A percentile compares a stretch with the other conserved stretches of the same genome.
These are phyloP conservation scores for Epinotia nisella DNA, from an alignment of 2,888 invertebrate genomes.

Conservation along the genomic window DNA sequence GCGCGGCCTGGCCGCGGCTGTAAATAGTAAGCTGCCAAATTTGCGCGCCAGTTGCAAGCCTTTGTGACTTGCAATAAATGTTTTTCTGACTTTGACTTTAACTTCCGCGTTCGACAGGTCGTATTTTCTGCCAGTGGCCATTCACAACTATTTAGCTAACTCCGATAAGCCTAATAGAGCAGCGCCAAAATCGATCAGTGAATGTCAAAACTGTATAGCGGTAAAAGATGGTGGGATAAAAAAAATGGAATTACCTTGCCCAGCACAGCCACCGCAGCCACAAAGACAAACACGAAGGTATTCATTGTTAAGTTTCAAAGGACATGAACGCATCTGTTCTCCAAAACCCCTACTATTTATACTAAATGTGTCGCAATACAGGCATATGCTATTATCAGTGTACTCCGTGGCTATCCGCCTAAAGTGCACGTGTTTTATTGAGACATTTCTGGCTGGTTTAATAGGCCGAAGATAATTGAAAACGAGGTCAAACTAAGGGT, in stretches of 20 bases:
- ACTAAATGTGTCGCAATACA: constrained; percentile 50
- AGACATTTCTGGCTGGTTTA: constrained; percentile 14
- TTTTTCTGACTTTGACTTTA: too few relatives aligned
- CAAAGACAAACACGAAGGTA: constrained; percentile 52
- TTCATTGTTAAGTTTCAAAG: constrained; percentile 53
- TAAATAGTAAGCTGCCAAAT: too few relatives aligned
- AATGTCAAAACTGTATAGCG: too few relatives aligned
- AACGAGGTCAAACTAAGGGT: constrained; percentile 17
- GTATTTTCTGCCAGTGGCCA: too few relatives aligned
- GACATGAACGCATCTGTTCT: constrained; percentile 6
- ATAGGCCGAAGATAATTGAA: constrained; percentile 12
- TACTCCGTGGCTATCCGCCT: constrained; percentile 21
- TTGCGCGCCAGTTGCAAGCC: too few relatives aligned
- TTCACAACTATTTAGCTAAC: too few relatives aligned
- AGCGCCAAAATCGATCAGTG: too few relatives aligned
- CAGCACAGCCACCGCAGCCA: constrained; percentile 53
- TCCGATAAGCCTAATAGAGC: too few relatives aligned
- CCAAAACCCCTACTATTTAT: constrained; percentile 36
- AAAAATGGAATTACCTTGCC: constrained; percentile 55
- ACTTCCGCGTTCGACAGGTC: too few relatives aligned
- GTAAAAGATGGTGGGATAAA: not conserved
- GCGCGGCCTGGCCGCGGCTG: too few relatives aligned
- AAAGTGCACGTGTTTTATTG: constrained; percentile 19
- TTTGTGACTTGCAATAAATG: too few relatives aligned
- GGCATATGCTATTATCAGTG: constrained; percentile 45